Conservation (phyloP, 2,888 invertebrate genomes). For the Pyrochroa serraticornis region DNA sequence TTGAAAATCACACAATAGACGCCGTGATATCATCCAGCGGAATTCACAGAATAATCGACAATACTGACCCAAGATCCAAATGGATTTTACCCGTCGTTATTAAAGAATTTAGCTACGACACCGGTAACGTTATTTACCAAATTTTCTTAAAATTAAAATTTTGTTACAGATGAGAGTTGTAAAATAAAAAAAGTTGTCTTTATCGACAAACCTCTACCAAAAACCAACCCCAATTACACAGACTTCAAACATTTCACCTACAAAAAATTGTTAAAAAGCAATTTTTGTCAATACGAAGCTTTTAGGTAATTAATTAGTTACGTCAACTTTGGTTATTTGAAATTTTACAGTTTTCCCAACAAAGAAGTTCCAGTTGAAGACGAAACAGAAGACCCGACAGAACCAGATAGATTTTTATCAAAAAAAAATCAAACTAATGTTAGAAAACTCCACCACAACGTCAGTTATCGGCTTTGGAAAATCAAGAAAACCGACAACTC, state of each 20-base stretch:
- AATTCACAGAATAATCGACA: conserved; percentile 48
- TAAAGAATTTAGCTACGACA: conserved; percentile 33
- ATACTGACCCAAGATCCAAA: conserved; percentile 39
- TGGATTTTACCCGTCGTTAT: conserved; percentile 52
- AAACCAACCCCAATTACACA: conserved; percentile 33
- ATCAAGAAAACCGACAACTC: conserved; percentile 41
- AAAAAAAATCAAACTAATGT: conserved; percentile 1
- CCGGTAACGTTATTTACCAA: no score
- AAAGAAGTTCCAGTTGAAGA: conserved; percentile 20
- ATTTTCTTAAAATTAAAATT: no score
- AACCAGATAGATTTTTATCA: conserved; percentile 7
- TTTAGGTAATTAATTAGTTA: conserved; percentile 42
- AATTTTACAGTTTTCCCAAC: conserved; percentile 21
- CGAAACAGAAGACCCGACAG: conserved; percentile 10
- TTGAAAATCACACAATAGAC: conserved; percentile 43
- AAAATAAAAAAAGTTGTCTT: conserved; percentile 43
- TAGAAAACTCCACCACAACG: conserved; percentile 44
- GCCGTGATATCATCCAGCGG: conserved; percentile 48
- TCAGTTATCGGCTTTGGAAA: conserved; percentile 50
- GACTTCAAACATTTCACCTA: conserved; percentile 42
- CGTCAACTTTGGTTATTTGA: neutral
- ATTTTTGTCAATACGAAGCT: conserved; percentile 47
- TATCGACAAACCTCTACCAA: conserved; percentile 49
- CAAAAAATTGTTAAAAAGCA: conserved; percentile 44
- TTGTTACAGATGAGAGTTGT: conserved; percentile 17